Evolutionary conservation across 2,113 vertebrate genomes (phyloP), one percentile per base, ranked within the genome.

Genomic region (Menidia beryllina): DNA sequence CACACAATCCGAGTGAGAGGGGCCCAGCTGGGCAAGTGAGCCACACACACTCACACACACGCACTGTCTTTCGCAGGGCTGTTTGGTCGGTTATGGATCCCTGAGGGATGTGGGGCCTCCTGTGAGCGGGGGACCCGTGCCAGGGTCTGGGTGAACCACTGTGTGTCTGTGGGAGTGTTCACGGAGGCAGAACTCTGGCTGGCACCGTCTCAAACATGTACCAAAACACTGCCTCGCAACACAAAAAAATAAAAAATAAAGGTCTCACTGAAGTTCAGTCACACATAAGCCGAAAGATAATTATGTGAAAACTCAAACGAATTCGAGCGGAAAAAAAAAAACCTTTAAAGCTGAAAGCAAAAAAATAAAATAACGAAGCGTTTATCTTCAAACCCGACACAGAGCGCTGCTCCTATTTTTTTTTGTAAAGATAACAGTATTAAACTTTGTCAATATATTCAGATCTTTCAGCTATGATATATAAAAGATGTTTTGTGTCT

Each of bases 21-120:
- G 66, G 64, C 55, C 84, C 79, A 86, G 86, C 81, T 86, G 88
- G 74, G 64, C 15, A 51, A 74, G 76, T 60, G 47, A 65, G 63
- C 34, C 49, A 48, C 71, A 34, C 7, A 64, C 43, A 45, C 57
- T 38, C 77, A 67, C 71, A 71, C 19, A 59, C 67, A 75, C 26
- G 50, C 52, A 73, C 54, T 72, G 71, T 60, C 23, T 74, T 68
- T 74, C 56, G n/a, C 62, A 75, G 72, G 26, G 51, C 65, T 86
- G 68, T 86, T 68, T 80, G 78, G 75, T 87, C 58, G 62, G 82
- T 90, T 89, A 69, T 77, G 77, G 80, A 82, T 82, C 84, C 81
- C 87, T 75, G 72, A 78, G 82, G 78, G 81, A 86, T 53, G 43
- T 63, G 20, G 55, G 72, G 71, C 83, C 86, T 85, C 80, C 87